Base-by-base conservation (phyloP, 2,888 invertebrate genomes). In the Apomyelois bistriatella region DNA sequence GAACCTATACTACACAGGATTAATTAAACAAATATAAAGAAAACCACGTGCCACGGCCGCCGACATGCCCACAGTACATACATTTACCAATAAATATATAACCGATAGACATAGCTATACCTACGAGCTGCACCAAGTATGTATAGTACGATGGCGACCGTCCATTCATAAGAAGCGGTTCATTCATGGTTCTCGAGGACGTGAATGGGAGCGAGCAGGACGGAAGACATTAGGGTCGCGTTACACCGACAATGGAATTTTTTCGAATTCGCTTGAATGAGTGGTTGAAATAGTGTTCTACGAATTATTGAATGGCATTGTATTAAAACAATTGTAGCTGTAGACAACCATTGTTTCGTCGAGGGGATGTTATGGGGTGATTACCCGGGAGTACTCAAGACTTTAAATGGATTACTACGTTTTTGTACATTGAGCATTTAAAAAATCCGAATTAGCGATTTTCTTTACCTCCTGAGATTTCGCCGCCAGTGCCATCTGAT, bases 101-200 rank as follows among this genome's bases (percentile, higher is more conserved):
- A 77, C 75, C 68, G 76, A 80, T 75, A 78, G 77, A 63, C 60
- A 63, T 55, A 68, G 53, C 56, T 64, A 77, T 68, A 75, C 64
- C 70, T 70, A 70, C 69, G 62, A 68, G 66, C 71, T 68, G 67
- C 72, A 67, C 68, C 66, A 83, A 70, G 84, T 82, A 85, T 77
- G 71, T 84, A 88, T 88, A 87, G 85, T 88, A 88, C 82, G 77
- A 82, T 74, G 77, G 79, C 76, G 79, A 82, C 81, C 79, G 82
- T 82, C 84, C 89, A 90, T 90, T 90, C 90, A 91, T 90, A 88
- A 90, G 87, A 87, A 89, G 82, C 85, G 76, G 83, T 89, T 85
- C 88, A 88, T 89, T 89, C 81, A 88, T 85, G 84, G 80, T 74
- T 76, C 74, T 76, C 76, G 74, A 73, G 71, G 74, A 66, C 58